phyloP scores from a whole-genome alignment of 2,888 invertebrate species.

The Nephrotoma guestfalica region DNA sequence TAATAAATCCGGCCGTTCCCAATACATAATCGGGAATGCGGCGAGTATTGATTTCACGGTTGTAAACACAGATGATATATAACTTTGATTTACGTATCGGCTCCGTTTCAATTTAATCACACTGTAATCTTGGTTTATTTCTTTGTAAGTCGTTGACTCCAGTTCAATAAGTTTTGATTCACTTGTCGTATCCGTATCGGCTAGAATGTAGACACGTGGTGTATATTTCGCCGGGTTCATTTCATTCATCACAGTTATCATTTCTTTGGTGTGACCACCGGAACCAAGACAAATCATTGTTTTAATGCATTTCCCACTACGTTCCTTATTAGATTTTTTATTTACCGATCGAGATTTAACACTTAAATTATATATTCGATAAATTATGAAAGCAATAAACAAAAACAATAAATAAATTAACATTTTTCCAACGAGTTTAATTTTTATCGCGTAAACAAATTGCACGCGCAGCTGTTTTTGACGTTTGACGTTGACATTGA shows the following conservation, averaged over 20 bases:
- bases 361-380: neutral
- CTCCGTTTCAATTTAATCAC: conserved; percentile 40
- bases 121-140: neutral
- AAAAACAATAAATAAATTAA: neutral
- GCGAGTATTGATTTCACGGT: conserved; percentile 57
- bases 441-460: neutral
- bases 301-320: neutral
- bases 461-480: neutral
- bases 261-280: conserved; percentile 77
- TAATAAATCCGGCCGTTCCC: conserved; percentile 61
- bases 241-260: conserved; percentile 55
- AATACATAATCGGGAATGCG: conserved; percentile 52
- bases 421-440: neutral
- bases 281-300: conserved; percentile 28
- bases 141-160: conserved; percentile 31
- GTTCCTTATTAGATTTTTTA: neutral
- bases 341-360: neutral
- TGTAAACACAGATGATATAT: conserved; percentile 59
- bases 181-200: conserved; percentile 65
- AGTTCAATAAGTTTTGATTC: conserved; percentile 45
- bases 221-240: conserved; percentile 48
- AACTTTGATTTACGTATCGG: conserved; percentile 77
- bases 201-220: conserved; percentile 64
- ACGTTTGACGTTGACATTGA: neutral
- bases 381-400: neutral